Conservation (phyloP, 2,113 vertebrate genomes). For the Grantiella picta region DNA sequence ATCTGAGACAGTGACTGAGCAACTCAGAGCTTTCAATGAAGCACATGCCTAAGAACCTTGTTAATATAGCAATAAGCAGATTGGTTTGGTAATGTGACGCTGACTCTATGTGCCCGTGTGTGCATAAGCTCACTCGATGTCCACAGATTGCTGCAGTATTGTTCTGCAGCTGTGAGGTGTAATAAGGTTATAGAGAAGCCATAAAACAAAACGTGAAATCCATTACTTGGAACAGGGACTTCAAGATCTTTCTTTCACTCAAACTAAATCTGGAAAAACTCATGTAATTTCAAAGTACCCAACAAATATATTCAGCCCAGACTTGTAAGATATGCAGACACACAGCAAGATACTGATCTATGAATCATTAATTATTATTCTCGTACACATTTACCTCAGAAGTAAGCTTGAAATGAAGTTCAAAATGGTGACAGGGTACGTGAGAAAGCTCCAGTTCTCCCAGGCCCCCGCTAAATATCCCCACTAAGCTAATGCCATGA, state of each 20-base stretch:
- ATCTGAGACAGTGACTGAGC: not conserved
- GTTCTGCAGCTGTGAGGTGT: not conserved
- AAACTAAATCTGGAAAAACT: not conserved
- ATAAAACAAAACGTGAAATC: not conserved
- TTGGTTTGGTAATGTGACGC: not conserved
- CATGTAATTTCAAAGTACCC: not conserved
- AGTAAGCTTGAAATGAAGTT: not conserved
- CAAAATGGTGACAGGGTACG: not conserved
- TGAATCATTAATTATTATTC: not conserved
- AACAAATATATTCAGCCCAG: not conserved
- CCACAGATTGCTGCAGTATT: not conserved
- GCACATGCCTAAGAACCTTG: not conserved
- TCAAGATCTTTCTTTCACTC: not conserved
- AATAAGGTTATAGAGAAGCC: not conserved
- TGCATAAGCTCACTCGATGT: not conserved
- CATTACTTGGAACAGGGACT: not conserved
- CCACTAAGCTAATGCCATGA: not conserved
- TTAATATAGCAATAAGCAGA: not conserved
- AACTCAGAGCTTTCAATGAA: not conserved
- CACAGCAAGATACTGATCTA: not conserved
- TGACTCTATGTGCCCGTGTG: not conserved
- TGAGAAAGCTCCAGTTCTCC: not conserved
- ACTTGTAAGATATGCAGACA: not conserved
- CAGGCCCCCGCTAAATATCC: not conserved
- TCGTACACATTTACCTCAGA: not conserved